Evolutionary conservation across 2,797 vertebrate species (phyloP).

Genomic region (Meda fulgida): DNA sequence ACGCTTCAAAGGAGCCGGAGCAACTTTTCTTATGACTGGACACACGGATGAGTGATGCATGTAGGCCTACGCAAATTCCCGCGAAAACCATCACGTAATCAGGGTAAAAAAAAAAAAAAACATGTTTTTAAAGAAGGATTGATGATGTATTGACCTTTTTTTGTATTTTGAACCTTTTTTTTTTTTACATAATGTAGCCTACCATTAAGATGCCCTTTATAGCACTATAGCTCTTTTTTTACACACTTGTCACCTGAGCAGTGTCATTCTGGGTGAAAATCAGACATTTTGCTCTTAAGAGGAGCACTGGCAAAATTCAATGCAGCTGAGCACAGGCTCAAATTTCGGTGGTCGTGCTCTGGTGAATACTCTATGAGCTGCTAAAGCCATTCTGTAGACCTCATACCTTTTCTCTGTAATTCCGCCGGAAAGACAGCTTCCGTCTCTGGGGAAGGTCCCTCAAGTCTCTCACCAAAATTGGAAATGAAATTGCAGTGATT

Average conservation of each 20-base stretch:
- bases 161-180: not conserved
- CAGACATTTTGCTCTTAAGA: not conserved
- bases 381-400: slow-evolving; percentile 9
- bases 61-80: not conserved
- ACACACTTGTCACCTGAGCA: not conserved
- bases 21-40: not conserved
- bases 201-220: slow-evolving; percentile 13
- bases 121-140: not conserved
- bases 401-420: slow-evolving; percentile 21
- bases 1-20: too few species aligned
- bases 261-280: not conserved
- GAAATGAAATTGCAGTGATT: slow-evolving; percentile 42
- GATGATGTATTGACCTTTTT: not conserved
- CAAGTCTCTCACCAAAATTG: slow-evolving; percentile 36
- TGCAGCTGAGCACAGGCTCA: not conserved
- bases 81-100: not conserved
- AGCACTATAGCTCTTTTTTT: slow-evolving; percentile 24
- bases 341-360: slow-evolving; percentile 1
- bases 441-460: slow-evolving; percentile 26
- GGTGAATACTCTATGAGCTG: slow-evolving; percentile 13
- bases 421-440: slow-evolving; percentile 2
- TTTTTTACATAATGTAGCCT: not conserved
- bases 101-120: not conserved
- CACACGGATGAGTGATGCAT: not conserved
- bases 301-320: not conserved